phyloP scores from a whole-genome alignment of 2,113 vertebrate genomes.

The Clarias macrocephalus region DNA sequence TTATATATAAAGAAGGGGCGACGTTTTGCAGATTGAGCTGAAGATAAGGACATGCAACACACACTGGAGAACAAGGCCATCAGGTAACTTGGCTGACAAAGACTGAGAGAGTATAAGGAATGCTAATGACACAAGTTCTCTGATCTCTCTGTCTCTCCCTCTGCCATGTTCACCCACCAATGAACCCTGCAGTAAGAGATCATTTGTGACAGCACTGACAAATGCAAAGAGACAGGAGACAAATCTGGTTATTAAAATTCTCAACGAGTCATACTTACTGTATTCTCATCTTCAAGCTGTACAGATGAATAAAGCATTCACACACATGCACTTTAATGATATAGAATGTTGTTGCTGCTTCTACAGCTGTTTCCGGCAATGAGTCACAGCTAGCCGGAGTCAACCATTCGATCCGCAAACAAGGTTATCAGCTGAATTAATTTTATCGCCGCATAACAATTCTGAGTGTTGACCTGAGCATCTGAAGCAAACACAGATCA shows the following conservation, averaged over 20 bases:
- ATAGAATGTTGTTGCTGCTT: no score
- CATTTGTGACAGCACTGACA: not conserved
- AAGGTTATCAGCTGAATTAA: no score
- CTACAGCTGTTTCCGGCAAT: no score
- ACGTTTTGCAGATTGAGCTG: not conserved
- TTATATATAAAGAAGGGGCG: not conserved
- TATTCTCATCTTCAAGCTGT: not conserved
- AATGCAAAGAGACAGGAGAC: not conserved
- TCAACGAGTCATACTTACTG: not conserved
- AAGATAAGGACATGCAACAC: slow-evolving; percentile 9
- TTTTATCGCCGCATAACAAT: no score
- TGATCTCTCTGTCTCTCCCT: not conserved
- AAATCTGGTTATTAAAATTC: not conserved
- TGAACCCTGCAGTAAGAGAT: not conserved
- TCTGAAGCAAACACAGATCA: no score
- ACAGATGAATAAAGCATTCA: not conserved
- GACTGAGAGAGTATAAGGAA: not conserved
- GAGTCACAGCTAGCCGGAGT: no score
- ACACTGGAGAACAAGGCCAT: not conserved
- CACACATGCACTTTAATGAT: not conserved
- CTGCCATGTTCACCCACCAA: not conserved
- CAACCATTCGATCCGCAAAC: no score
- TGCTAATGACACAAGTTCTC: not conserved
- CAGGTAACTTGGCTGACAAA: not conserved
- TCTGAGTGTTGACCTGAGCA: no score